Conservation (phyloP, 2,888 invertebrate genomes). For the Adelphocoris suturalis region DNA sequence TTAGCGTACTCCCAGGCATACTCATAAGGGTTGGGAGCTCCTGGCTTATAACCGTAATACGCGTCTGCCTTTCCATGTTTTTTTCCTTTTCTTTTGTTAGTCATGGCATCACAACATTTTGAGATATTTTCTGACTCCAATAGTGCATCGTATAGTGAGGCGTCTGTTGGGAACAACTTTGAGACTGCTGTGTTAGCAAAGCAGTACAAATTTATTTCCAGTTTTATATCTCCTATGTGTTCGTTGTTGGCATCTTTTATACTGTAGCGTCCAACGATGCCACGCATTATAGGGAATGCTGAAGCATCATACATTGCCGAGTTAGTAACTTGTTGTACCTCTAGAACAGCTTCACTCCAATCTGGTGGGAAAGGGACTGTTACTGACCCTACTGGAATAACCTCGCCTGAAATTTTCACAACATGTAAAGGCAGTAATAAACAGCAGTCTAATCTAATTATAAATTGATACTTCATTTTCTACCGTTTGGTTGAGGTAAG, state of each 20-base stretch:
- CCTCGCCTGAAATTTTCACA: conserved; percentile 36
- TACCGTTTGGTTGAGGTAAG: no score
- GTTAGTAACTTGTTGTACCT: conserved; percentile 22
- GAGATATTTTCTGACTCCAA: conserved; percentile 38
- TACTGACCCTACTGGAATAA: conserved; percentile 16
- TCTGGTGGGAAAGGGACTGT: conserved; percentile 56
- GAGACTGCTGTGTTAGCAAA: conserved; percentile 51
- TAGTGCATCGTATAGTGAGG: conserved; percentile 58
- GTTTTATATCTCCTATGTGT: conserved; percentile 58
- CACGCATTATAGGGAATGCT: conserved; percentile 33
- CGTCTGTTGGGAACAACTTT: conserved; percentile 49
- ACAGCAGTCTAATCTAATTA: no score
- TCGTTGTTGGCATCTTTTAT: conserved; percentile 49
- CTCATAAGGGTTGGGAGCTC: conserved; percentile 13
- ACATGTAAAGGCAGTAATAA: background rate
- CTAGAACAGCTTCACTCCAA: conserved; percentile 60
- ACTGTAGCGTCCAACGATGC: conserved; percentile 41
- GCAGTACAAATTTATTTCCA: conserved; percentile 62
- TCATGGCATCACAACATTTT: conserved; percentile 51
- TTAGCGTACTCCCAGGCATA: background rate
- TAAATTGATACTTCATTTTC: no score
- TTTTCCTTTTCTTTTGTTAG: conserved; percentile 24
- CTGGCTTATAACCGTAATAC: conserved; percentile 22
- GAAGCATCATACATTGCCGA: conserved; percentile 39
- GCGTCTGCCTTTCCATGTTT: background rate